A percentile compares a stretch with the other conserved stretches of the same genome.
Evolutionary conservation across 1,140 invertebrate genomes (phyloP).

Genomic region (Melitaea cinxia): DNA sequence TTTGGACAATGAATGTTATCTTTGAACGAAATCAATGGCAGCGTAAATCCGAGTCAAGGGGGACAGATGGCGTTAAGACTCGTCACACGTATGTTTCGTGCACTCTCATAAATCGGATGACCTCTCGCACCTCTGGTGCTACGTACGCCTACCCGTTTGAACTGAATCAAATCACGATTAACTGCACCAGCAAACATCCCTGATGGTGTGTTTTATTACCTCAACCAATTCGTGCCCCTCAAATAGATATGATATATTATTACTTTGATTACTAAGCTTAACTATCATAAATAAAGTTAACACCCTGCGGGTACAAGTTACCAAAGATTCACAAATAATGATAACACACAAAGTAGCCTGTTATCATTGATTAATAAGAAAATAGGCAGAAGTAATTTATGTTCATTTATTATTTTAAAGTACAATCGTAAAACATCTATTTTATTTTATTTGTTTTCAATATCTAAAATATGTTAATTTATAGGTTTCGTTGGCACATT

Average conservation of each 20-base stretch:
- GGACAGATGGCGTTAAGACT: conserved; percentile 51
- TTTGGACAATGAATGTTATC: conserved; percentile 43
- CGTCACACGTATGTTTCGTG: conserved; percentile 32
- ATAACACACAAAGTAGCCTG: conserved; percentile 8
- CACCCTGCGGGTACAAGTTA: conserved; percentile 17
- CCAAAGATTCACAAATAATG: background rate
- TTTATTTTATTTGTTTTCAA: too few relatives aligned
- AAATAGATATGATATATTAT: conserved; percentile 38
- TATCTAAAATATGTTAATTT: too few relatives aligned
- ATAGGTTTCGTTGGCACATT: too few relatives aligned
- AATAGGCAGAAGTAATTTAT: background rate
- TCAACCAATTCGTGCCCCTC: conserved; percentile 39
- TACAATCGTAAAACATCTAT: background rate
- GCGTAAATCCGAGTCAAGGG: conserved; percentile 63
- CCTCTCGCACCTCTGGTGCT: conserved; percentile 35
- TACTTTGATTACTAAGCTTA: conserved; percentile 20
- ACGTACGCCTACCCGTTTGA: conserved; percentile 38
- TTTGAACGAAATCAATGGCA: conserved; percentile 52
- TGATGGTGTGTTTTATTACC: conserved; percentile 43
- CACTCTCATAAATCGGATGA: conserved; percentile 58
- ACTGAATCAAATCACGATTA: conserved; percentile 19
- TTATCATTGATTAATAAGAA: background rate
- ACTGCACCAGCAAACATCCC: conserved; percentile 13
- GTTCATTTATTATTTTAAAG: background rate
- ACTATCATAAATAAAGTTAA: conserved; percentile 6